Evolutionary conservation across 2,888 invertebrate genomes (phyloP), one percentile per base, ranked within the genome.

Genomic region (Hyles lineata): DNA sequence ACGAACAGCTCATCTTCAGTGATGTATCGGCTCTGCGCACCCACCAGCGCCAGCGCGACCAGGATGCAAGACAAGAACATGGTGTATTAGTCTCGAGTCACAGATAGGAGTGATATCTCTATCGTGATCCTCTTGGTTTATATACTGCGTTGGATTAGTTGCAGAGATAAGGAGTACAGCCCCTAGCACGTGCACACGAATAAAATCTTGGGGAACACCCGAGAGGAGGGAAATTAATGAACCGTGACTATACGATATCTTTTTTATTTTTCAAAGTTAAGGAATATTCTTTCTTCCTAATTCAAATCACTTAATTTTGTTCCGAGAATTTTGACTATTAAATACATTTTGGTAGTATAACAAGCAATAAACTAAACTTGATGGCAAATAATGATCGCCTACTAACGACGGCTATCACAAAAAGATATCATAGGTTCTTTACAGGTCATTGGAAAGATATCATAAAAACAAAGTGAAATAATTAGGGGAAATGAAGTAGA

Each of bases 21-120:
- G 15, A 67, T n/a, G 43, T 67, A 72, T 19, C 58, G 23, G 17
- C 63, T 50, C 25, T 67, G 23, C 58, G 55, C 72, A 7, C 63
- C 35, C 52, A 71, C 61, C 52, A 71, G n/a, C n/a, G 70, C 70
- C 25, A 52, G 29, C 52, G 55, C 52, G 52, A 63, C 3, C 2
- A 63, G 15, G 23, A 50, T 15, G 50, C 50, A 50, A 23, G 50
- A 50, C 43, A 21, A 2, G 35, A 5, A 67, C 67, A 67, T 67
- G 67, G 17, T 67, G 25, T 67, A 67, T 67, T 50, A 19, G 17
- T 67, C 7, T 67, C 7, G 50, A 23, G 67, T 43, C 43, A 67
- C 67, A 50, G 23, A 43, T 43, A 23, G 50, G 7, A 67, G 17
- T 67, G 23, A 67, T 67, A 17, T 8, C 7, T 2, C 23, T 67